These are phyloP conservation scores for Gobiocypris rarus DNA, from an alignment of 2,113 vertebrate species.

Conservation along the genomic window DNA sequence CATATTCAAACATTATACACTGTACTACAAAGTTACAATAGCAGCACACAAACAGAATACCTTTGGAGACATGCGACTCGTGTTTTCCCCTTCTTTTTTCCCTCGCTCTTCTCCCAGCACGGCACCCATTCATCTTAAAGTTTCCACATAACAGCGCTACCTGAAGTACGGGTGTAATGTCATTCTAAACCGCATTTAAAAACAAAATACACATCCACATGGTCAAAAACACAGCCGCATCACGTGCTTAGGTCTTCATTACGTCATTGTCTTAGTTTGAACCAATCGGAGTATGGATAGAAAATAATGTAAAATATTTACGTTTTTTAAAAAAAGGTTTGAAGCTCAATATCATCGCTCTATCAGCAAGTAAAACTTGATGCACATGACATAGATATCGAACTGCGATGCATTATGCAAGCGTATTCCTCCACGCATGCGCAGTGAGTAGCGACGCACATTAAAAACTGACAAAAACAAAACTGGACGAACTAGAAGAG, in stretches of 20 bases:
- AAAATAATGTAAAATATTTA: background rate
- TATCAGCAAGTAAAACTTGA: background rate
- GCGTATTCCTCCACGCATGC: background rate
- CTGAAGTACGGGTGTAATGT: background rate
- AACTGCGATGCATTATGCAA: background rate
- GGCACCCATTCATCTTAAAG: constrained; percentile 41
- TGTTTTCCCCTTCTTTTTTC: constrained; percentile 63
- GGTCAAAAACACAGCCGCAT: background rate
- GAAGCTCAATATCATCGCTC: no score
- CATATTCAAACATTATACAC: background rate
- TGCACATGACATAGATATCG: background rate
- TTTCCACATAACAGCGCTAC: background rate
- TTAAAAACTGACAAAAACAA: background rate
- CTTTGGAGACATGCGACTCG: constrained; percentile 15
- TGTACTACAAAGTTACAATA: background rate
- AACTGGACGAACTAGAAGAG: background rate
- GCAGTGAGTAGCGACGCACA: background rate
- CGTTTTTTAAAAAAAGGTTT: background rate
- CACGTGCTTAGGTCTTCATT: background rate
- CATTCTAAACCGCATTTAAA: background rate
- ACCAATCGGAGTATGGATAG: background rate
- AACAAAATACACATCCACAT: background rate
- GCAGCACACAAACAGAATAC: constrained; percentile 49
- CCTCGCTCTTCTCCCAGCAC: constrained; percentile 65
- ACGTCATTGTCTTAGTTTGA: background rate